Percentiles rank a stretch among this genome's conserved stretches.
phyloP scores from a whole-genome alignment of 2,888 invertebrate genomes.

The Patella ulyssiponensis region DNA sequence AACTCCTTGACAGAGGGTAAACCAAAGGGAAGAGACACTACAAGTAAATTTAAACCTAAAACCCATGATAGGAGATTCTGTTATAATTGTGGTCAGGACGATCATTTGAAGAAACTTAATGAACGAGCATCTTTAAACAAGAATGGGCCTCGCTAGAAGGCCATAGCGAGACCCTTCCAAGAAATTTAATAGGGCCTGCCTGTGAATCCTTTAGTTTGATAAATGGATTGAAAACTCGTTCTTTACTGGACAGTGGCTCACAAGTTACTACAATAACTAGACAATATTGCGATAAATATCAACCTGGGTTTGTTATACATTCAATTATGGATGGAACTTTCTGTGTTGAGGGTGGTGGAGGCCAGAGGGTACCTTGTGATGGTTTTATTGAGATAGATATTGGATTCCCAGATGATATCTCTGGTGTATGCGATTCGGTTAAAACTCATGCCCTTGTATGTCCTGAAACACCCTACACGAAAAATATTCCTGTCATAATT shows the following conservation, averaged over 20 bases:
- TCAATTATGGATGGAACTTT: not conserved
- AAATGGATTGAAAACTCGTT: not conserved
- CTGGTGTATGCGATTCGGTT: not conserved
- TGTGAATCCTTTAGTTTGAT: not conserved
- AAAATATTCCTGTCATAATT: constrained; percentile 13
- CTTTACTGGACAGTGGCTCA: not conserved
- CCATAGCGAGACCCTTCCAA: not conserved
- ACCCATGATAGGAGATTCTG: not conserved
- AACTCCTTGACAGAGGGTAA: too few species aligned
- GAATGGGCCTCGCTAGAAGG: not conserved
- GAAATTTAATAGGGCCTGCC: not conserved
- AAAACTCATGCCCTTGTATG: constrained; percentile 13
- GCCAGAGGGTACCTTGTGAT: not conserved
- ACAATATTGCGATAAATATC: constrained; percentile 2
- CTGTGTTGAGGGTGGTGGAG: not conserved
- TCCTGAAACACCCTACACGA: constrained; percentile 15
- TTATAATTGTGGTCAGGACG: not conserved
- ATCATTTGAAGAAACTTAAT: not conserved
- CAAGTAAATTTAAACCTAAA: too few species aligned
- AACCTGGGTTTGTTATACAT: not conserved
- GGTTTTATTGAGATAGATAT: not conserved
- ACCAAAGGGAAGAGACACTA: too few species aligned
- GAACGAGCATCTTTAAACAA: not conserved
- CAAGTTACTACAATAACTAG: not conserved
- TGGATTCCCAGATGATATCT: not conserved